Conservation (phyloP, 2,888 invertebrate genomes). For the Eumerus sabulonum region DNA sequence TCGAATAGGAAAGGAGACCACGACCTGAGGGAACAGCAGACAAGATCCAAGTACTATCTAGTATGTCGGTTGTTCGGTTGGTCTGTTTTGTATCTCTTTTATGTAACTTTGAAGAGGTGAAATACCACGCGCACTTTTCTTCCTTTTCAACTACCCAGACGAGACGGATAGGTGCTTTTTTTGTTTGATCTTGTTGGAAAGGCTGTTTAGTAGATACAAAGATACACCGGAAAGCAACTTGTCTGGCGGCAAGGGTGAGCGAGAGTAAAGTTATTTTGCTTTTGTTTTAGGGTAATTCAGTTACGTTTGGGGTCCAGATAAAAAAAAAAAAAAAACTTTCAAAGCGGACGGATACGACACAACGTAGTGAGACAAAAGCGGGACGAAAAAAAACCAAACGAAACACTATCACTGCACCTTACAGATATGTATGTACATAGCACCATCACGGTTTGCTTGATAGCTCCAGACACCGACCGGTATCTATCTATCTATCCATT, state of each 20-base stretch:
- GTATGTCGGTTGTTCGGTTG: background rate
- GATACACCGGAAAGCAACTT: slow-evolving; percentile 53
- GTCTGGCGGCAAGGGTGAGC: slow-evolving; percentile 24
- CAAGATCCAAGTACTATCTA: slow-evolving; percentile 20
- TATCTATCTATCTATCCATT: too few relatives aligned
- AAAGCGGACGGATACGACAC: slow-evolving; percentile 1
- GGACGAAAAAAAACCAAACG: slow-evolving; percentile 19
- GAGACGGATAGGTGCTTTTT: slow-evolving; percentile 7
- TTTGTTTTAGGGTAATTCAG: slow-evolving; percentile 20
- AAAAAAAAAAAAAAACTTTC: slow-evolving; percentile 6
- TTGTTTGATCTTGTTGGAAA: slow-evolving; percentile 6
- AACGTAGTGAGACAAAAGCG: slow-evolving; percentile 28
- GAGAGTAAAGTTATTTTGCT: slow-evolving; percentile 4
- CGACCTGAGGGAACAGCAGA: slow-evolving; percentile 4
- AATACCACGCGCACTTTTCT: slow-evolving; percentile 25
- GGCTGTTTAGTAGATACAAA: slow-evolving; percentile 5
- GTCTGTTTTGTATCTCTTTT: slow-evolving; percentile 18
- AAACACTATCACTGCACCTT: slow-evolving; percentile 39
- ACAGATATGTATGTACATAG: slow-evolving; percentile 31
- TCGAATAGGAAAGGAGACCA: background rate
- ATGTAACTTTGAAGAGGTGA: slow-evolving; percentile 32
- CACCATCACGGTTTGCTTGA: slow-evolving; percentile 5
- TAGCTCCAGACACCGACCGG: slow-evolving; percentile 35
- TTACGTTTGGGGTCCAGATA: slow-evolving; percentile 14
- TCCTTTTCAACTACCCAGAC: slow-evolving; percentile 35